Evolutionary conservation across 2,797 vertebrate species (phyloP).

Genomic region (Sciurus vulgaris): DNA sequence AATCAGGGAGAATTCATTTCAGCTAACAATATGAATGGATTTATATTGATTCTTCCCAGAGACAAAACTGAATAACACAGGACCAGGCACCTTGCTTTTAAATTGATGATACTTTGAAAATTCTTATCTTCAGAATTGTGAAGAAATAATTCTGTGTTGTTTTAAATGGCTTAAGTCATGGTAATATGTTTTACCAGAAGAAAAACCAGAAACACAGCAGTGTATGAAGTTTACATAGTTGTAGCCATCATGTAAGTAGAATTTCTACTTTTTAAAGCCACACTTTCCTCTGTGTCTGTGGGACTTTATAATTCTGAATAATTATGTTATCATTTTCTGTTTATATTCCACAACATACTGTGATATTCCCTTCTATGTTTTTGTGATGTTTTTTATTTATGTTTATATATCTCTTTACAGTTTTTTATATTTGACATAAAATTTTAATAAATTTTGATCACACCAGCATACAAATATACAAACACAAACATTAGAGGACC

Average conservation of each 20-base stretch:
- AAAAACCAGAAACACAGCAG: background rate
- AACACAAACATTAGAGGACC: background rate
- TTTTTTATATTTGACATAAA: background rate
- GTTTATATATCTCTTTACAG: background rate
- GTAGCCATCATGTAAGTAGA: background rate
- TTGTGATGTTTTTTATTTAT: background rate
- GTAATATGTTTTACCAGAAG: background rate
- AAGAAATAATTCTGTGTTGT: background rate
- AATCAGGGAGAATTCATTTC: background rate
- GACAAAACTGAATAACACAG: background rate
- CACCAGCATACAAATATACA: background rate
- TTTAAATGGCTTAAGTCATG: background rate
- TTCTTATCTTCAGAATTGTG: background rate
- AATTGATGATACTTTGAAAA: background rate
- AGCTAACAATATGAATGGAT: background rate
- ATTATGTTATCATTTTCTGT: background rate
- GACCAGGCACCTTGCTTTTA: background rate
- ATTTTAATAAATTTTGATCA: background rate
- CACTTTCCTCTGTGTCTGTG: background rate
- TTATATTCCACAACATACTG: background rate
- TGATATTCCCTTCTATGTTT: background rate
- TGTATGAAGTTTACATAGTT: background rate
- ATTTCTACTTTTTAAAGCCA: conserved; percentile 12
- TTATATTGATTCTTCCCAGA: background rate
- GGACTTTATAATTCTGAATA: background rate